Conservation (phyloP, 2,113 vertebrate species). For the Clarias macrocephalus region DNA sequence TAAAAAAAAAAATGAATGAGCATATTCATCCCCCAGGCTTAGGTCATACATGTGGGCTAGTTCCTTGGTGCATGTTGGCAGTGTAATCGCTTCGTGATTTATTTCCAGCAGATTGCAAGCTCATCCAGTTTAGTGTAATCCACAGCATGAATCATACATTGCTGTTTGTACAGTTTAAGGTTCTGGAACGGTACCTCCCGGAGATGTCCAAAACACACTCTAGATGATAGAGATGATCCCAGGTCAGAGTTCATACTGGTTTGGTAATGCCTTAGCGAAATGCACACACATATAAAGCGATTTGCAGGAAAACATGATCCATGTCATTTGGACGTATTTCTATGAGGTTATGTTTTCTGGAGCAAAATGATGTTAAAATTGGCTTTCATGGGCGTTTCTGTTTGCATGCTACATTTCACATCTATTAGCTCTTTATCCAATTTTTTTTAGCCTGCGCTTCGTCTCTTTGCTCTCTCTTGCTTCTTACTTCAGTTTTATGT, state of each 20-base stretch:
- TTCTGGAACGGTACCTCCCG: slow-evolving; percentile 3
- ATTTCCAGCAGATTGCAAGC: slow-evolving; percentile 27
- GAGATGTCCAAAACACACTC: slow-evolving; percentile 18
- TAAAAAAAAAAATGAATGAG: not conserved
- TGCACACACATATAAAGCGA: not conserved
- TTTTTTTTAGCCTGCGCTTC: not conserved
- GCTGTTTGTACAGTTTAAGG: slow-evolving; percentile 32
- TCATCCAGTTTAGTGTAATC: slow-evolving; percentile 28
- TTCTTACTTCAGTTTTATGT: slow-evolving; percentile 23
- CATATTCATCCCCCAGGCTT: not conserved
- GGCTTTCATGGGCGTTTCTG: not conserved
- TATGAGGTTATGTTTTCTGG: not conserved
- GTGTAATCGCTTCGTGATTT: slow-evolving; percentile 28
- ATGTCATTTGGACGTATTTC: not conserved
- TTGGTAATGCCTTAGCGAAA: not conserved
- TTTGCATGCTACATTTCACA: not conserved
- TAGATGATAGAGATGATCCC: slow-evolving; percentile 4
- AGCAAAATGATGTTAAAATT: not conserved
- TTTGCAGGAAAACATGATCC: not conserved
- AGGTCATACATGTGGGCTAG: slow-evolving; percentile 13
- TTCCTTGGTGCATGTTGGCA: slow-evolving; percentile 21
- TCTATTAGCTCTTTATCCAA: slow-evolving; percentile 1
- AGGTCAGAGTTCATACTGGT: not conserved
- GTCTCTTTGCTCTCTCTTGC: not conserved
- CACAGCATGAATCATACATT: slow-evolving; percentile 31